Percentiles rank a stretch among this genome's conserved stretches.
Conservation (phyloP, 2,888 invertebrate species). For the Synanthedon andrenaeformis region DNA sequence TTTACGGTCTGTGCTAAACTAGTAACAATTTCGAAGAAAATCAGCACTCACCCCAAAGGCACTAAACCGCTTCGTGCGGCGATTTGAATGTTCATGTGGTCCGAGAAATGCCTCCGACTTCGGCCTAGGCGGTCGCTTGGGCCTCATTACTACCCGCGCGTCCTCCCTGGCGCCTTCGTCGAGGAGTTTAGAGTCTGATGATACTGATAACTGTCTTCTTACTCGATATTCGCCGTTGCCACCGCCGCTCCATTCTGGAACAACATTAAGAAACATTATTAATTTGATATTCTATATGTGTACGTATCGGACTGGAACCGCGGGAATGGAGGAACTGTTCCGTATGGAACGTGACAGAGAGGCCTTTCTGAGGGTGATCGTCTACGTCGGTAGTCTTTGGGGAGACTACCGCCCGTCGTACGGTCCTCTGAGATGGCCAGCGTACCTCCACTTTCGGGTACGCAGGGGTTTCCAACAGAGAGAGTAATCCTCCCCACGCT, state of each 20-base stretch:
- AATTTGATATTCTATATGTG: not conserved
- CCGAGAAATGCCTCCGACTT: slow-evolving; percentile 96
- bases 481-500: no score
- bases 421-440: no score
- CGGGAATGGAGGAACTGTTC: not conserved
- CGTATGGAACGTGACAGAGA: no score
- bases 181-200: slow-evolving; percentile 91
- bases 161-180: slow-evolving; percentile 92
- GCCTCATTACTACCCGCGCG: slow-evolving; percentile 88
- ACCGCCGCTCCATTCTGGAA: slow-evolving; percentile 83
- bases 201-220: slow-evolving; percentile 89
- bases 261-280: slow-evolving; percentile 10
- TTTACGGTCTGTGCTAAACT: no score
- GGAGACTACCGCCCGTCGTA: no score
- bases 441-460: no score
- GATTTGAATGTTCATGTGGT: slow-evolving; percentile 77
- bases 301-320: slow-evolving; percentile 4
- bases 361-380: no score
- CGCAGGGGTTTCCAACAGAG: no score
- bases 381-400: no score
- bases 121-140: slow-evolving; percentile 92
- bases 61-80: slow-evolving; percentile 93
- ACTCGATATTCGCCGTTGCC: slow-evolving; percentile 83
- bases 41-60: slow-evolving; percentile 89
- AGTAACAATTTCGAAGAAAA: no score